Conservation (phyloP, 53 echinoderm and acorn worm genomes). For the Holothuria leucospilota region DNA sequence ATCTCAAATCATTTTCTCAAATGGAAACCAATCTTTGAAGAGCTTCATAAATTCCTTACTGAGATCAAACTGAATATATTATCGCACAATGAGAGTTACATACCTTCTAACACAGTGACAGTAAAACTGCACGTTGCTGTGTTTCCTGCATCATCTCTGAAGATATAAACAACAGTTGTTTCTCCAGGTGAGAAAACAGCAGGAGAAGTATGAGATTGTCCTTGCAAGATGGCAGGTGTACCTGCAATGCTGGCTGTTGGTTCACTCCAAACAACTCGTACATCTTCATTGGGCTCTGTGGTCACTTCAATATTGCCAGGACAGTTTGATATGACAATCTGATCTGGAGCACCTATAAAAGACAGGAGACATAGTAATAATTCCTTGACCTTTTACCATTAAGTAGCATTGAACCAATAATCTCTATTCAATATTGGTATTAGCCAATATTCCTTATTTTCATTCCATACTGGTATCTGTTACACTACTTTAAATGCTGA, state of each 20-base stretch:
- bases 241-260: constrained; percentile 33
- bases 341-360: constrained; percentile 36
- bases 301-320: constrained; percentile 22
- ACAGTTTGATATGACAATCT: constrained; percentile 25
- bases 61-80: no score
- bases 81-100: neutral
- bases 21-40: no score
- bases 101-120: constrained; percentile 33
- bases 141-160: constrained; percentile 1
- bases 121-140: constrained; percentile 11
- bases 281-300: neutral
- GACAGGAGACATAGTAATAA: neutral
- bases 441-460: no score
- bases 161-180: constrained; percentile 6
- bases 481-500: no score
- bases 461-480: no score
- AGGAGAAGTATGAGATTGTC: constrained; percentile 1
- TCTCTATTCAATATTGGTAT: no score
- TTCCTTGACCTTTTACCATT: neutral
- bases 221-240: neutral
- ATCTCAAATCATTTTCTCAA: no score
- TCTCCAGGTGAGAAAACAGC: neutral
- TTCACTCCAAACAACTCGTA: constrained; percentile 21
- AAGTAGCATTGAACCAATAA: no score
- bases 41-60: no score